Conservation (phyloP, 2,797 vertebrate genomes). For the Halcyon chelicuti region DNA sequence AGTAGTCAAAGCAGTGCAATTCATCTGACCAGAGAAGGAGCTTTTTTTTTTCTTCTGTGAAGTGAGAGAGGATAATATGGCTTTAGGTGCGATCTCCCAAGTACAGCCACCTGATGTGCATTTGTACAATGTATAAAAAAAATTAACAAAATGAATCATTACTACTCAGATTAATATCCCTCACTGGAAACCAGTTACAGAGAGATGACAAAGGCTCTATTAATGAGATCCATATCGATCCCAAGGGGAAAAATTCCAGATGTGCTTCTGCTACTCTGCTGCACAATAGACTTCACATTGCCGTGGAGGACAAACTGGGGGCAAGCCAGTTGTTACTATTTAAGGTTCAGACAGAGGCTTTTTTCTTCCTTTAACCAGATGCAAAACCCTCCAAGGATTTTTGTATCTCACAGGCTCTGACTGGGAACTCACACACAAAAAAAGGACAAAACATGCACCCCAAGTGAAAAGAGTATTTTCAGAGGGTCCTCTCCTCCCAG, state of each 20-base stretch:
- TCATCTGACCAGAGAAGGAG: not conserved
- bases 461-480: not conserved
- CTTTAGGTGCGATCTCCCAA: not conserved
- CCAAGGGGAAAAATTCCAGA: not conserved
- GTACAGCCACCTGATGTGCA: not conserved
- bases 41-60: not conserved
- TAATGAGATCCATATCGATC: not conserved
- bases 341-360: conserved; percentile 21
- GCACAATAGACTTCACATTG: conserved; percentile 28
- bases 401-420: not conserved
- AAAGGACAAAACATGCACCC: not conserved
- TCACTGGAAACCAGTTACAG: not conserved
- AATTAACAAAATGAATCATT: not conserved
- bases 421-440: not conserved
- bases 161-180: not conserved
- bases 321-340: conserved; percentile 16
- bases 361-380: conserved; percentile 29
- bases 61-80: not conserved
- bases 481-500: not conserved
- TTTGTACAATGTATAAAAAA: not conserved
- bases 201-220: conserved; percentile 30
- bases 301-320: not conserved
- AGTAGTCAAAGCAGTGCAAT: not conserved
- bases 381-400: conserved; percentile 9
- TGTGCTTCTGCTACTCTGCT: conserved; percentile 20